Conservation (phyloP, 2,888 invertebrate genomes). For the Eupithecia insigniata region DNA sequence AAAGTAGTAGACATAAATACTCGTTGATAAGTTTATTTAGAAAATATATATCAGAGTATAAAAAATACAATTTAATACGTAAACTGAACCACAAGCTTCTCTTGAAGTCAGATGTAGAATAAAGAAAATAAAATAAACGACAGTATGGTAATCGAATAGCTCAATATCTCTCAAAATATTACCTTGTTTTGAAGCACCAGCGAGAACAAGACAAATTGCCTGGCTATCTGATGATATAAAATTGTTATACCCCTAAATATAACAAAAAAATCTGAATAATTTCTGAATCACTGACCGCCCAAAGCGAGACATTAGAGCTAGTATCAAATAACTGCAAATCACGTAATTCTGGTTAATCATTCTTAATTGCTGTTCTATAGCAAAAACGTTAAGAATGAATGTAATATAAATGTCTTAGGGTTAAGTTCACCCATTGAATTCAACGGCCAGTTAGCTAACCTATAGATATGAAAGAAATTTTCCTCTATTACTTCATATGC, state of each 20-base stretch:
- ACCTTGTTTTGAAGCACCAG: neutral
- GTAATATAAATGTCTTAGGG: neutral
- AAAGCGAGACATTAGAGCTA: slow-evolving; percentile 44
- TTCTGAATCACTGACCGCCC: slow-evolving; percentile 27
- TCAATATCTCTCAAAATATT: neutral
- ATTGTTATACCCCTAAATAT: neutral
- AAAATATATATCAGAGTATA: neutral
- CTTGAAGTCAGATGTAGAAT: neutral
- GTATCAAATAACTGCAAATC: slow-evolving; percentile 45
- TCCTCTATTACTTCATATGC: neutral
- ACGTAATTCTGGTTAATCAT: slow-evolving; percentile 46
- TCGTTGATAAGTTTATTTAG: neutral
- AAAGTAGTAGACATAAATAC: neutral
- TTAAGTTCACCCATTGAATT: neutral
- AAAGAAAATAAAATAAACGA: neutral
- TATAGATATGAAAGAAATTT: neutral
- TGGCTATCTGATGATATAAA: neutral
- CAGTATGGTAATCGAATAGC: neutral
- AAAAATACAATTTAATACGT: neutral
- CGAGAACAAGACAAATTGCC: neutral
- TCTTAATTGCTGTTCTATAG: slow-evolving; percentile 46
- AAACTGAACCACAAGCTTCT: neutral
- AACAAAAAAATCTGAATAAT: neutral
- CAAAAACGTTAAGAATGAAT: slow-evolving; percentile 14
- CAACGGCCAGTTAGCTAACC: neutral